These are phyloP conservation scores for Myotis brandtii DNA, from an alignment of 2,113 vertebrate genomes.

Conservation along the genomic window DNA sequence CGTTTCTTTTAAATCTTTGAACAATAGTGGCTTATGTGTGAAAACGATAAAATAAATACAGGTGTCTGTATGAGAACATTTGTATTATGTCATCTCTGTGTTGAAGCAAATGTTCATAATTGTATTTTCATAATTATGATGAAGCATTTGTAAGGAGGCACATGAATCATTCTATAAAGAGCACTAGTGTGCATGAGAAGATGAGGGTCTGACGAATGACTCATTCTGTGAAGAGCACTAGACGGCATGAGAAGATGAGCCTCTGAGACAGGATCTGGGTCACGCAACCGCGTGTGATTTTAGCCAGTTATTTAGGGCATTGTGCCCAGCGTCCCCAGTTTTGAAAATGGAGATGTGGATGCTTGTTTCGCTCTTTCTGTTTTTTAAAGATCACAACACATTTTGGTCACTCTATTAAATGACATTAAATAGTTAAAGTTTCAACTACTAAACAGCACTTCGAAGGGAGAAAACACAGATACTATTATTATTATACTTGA, in stretches of 20 bases:
- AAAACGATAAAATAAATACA: neutral
- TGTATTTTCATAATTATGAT: neutral
- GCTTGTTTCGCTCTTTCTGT: neutral
- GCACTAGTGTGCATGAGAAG: neutral
- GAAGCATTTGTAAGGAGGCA: neutral
- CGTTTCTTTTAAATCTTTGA: neutral
- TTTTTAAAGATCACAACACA: slow-evolving; percentile 80
- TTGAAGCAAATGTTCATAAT: neutral
- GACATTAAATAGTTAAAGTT: slow-evolving; percentile 98
- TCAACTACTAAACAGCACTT: slow-evolving; percentile 98
- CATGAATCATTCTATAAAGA: neutral
- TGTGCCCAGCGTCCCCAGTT: neutral
- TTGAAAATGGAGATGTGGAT: neutral
- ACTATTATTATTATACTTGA: slow-evolving; percentile 89
- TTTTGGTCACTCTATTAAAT: slow-evolving; percentile 99
- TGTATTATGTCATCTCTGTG: neutral
- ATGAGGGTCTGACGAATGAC: neutral
- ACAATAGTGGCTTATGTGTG: neutral
- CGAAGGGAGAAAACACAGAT: slow-evolving; percentile 96
- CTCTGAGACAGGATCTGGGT: neutral
- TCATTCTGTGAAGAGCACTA: neutral
- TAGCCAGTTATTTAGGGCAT: neutral
- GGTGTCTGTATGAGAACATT: neutral
- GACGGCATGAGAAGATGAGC: neutral
- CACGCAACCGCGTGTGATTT: neutral